Evolutionary conservation across 2,888 invertebrate species (phyloP), one percentile per base, ranked within the genome.

Genomic region (Alloplasta piceator): DNA sequence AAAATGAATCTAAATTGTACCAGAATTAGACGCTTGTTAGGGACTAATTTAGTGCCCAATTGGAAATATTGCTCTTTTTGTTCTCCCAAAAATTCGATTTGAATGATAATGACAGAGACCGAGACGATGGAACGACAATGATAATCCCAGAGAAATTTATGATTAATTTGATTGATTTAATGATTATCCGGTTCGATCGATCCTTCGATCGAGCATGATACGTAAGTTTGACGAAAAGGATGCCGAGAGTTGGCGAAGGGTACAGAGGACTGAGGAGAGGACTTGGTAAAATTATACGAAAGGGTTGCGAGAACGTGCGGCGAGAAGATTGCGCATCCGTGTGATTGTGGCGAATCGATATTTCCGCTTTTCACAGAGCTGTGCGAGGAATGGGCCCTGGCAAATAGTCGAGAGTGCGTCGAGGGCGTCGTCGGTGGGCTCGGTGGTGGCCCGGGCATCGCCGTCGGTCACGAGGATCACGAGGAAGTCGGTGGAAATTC

Each of bases 331-430:
- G 41, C 64, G 60, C 48, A 41, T 55, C 36, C 26, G 26, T 68
- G 43, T 73, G 63, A 73, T 14, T 36, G 55, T 71, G 61, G 66
- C 46, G 14, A 81, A 74, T 71, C 61, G 66, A 74, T 78, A 78
- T 72, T 70, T 64, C 66, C 58, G 68, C 66, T 85, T 85, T 87
- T 93, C 92, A 0, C 93, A 95, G 95, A 96, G 91, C 88, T 96
- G 58, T 93, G 94, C 75, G 96, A 96, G 88, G 95, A 96, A 90
- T 94, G 95, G 94, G 95, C 94, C 0, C 90, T 95, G 70, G 95
- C 95, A 14, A 95, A 94, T 83, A 94, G 94, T 84, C 94, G 94
- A 60, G 95, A 95, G 6, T 94, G 93, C 80, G 89, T 94, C 43
- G 92, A 93, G 83, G 84, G 87, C 75, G 89, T 93, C 76, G 93